Conservation (phyloP, 2,888 invertebrate species). For the Patella depressa region DNA sequence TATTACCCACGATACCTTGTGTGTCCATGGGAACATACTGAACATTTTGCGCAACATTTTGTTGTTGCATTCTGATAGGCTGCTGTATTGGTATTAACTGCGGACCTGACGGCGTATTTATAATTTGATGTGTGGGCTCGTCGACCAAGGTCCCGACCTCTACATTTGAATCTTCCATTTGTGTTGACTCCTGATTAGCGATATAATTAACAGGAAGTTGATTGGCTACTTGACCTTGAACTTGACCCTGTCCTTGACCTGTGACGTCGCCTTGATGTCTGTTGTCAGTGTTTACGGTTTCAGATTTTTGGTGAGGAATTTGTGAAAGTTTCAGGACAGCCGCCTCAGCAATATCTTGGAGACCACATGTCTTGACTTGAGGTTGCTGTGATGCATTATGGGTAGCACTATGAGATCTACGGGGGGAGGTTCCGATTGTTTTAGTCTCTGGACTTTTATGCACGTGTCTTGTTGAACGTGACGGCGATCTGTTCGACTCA, state of each 20-base stretch:
- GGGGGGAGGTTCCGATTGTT: not conserved
- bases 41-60: not conserved
- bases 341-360: conserved; percentile 22
- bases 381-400: not conserved
- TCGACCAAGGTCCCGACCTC: too few species aligned
- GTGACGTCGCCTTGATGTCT: not conserved
- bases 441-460: not conserved
- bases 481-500: not conserved
- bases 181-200: too few species aligned
- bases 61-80: not conserved
- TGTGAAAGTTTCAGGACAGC: conserved; percentile 18
- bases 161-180: not conserved
- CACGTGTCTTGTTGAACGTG: not conserved
- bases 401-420: conserved; percentile 20
- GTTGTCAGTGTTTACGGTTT: not conserved
- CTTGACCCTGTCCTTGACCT: not conserved
- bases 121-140: not conserved
- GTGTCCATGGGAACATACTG: conserved; percentile 11
- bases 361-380: conserved; percentile 2
- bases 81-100: not conserved
- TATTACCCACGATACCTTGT: not conserved
- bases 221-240: not conserved
- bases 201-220: too few species aligned
- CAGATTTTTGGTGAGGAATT: conserved; percentile 11
- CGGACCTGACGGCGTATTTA: not conserved